Conservation (phyloP, 2,888 invertebrate genomes). For the Thalpophila matura region DNA sequence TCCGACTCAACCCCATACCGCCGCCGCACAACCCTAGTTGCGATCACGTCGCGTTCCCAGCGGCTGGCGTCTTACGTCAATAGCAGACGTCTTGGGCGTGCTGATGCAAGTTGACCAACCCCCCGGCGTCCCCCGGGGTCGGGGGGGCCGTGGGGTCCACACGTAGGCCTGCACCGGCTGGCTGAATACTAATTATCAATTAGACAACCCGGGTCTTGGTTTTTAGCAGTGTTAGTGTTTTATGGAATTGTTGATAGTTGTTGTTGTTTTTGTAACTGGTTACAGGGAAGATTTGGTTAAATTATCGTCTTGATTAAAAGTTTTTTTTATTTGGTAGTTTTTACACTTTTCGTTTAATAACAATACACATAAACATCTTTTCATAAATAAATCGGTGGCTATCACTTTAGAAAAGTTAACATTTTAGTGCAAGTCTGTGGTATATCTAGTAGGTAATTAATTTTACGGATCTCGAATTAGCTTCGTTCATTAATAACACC, state of each 20-base stretch:
- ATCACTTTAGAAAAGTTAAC: too few species aligned
- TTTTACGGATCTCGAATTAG: too few species aligned
- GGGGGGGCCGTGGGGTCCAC: constrained; percentile 68
- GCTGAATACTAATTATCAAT: constrained; percentile 88
- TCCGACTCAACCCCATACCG: constrained; percentile 23
- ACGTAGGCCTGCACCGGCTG: constrained; percentile 84
- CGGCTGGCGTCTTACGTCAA: constrained; percentile 79
- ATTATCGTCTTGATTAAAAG: too few species aligned
- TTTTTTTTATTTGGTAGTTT: too few species aligned
- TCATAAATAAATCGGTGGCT: too few species aligned
- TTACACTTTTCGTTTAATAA: too few species aligned
- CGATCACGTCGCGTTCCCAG: constrained; percentile 77
- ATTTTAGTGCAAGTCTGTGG: too few species aligned
- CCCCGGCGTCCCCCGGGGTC: constrained; percentile 60
- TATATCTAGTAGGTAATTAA: too few species aligned
- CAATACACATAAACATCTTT: too few species aligned
- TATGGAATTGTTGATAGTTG: constrained; percentile 19
- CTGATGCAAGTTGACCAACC: constrained; percentile 75
- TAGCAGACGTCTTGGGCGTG: constrained; percentile 77
- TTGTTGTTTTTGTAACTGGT: neutral
- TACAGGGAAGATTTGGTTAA: too few species aligned
- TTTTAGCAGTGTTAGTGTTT: constrained; percentile 42
- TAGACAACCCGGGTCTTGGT: constrained; percentile 63
- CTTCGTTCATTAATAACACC: too few species aligned
- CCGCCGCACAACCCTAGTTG: constrained; percentile 47